A percentile compares a stretch with the other conserved stretches of the same genome.
Evolutionary conservation across 2,797 vertebrate genomes (phyloP).

Genomic region (Cuculus canorus): DNA sequence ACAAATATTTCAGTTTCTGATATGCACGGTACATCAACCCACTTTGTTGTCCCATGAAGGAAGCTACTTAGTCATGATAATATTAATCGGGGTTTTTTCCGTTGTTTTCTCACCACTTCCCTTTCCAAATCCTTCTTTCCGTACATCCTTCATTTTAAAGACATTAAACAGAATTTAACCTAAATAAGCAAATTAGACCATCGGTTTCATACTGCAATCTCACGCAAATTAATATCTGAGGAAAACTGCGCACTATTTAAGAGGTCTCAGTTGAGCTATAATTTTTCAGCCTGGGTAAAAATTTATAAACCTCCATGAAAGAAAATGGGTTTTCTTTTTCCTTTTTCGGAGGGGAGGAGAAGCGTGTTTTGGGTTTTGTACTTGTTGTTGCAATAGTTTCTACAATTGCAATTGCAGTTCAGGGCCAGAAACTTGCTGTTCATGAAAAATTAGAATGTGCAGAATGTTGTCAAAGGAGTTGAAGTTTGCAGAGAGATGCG

Average conservation of each 20-base stretch:
- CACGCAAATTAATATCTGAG: neutral
- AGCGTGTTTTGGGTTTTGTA: neutral
- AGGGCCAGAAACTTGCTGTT: neutral
- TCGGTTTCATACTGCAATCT: neutral
- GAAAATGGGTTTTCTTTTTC: neutral
- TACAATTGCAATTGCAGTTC: neutral
- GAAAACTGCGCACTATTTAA: neutral
- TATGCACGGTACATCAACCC: neutral
- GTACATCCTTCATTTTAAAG: neutral
- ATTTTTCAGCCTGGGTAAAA: neutral
- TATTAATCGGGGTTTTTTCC: neutral
- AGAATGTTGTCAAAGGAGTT: neutral
- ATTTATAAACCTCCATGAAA: neutral
- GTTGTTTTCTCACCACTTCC: neutral
- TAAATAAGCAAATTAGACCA: neutral
- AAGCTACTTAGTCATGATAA: neutral
- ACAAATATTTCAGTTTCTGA: neutral
- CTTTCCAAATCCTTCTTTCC: neutral
- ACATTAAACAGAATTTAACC: neutral
- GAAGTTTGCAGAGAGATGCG: neutral
- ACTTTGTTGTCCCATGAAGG: constrained; percentile 26
- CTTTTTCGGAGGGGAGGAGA: neutral
- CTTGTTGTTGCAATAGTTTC: neutral
- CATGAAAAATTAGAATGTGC: neutral
- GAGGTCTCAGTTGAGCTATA: neutral